Base-by-base conservation (phyloP, 1,140 invertebrate species). In the Calliopsis andreniformis region DNA sequence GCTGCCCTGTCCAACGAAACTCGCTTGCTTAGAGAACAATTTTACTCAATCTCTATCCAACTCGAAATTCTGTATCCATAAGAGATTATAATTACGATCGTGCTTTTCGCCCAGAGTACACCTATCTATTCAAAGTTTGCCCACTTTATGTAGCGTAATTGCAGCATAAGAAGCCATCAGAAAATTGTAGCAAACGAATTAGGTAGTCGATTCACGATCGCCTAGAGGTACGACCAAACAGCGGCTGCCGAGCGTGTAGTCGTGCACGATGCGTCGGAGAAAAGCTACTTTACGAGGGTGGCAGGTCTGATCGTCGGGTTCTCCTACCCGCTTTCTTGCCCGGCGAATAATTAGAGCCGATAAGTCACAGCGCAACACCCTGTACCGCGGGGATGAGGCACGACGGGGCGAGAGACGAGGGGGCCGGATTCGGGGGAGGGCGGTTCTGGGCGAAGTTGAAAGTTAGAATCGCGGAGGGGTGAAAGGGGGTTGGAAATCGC, bases 341-440 rank as follows among this genome's bases (percentile, higher is more conserved):
- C 83, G 84, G 80, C 88, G 86, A 91, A 91, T 90, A 91, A 90
- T 90, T 91, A 89, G 86, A 88, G 88, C 87, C 90, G 89, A 91
- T 91, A 91, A 91, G 89, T 91, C 89, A 91, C 89, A 88, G 89
- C 84, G 86, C 89, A 89, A 89, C 86, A 89, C 86, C 80, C 86
- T 84, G 85, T 85, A 86, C 80, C 78, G 63, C 62, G 78, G 69
- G 70, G 76, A 75, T 84, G 85, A 85, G 85, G 84, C 70, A 75
- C 39, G 67, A 76, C 32, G 39, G 32, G 25, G 35, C 35, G 35
- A 39, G 76, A 53, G 63, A 58, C 28, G 47, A 43, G 61, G 75
- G 59, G 70, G 69, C 53, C 76, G 84, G 66, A 69, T 80, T 47
- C 66, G 45, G 72, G 62, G 64, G 35, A 68, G 39, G 61, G 55